phyloP scores from a whole-genome alignment of 2,888 invertebrate genomes.

The Trissolcus japonicus region DNA sequence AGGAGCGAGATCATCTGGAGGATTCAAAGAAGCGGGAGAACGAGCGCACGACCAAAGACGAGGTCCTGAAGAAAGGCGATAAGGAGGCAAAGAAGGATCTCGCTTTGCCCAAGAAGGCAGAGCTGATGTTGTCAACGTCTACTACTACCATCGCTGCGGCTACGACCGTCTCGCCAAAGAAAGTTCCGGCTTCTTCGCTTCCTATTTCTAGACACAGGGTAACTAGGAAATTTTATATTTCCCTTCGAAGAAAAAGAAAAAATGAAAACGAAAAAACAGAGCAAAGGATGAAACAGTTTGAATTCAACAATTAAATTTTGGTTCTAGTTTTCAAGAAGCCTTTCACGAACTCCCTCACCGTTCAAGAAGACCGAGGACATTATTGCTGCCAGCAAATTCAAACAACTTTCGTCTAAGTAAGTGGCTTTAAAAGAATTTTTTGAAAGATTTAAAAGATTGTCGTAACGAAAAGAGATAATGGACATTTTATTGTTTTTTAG shows the following conservation, averaged over 20 bases:
- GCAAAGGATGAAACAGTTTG: not conserved
- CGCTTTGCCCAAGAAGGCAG: conserved; percentile 64
- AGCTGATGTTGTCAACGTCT: conserved; percentile 39
- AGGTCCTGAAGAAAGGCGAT: conserved; percentile 66
- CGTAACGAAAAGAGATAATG: no score
- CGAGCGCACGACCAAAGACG: conserved; percentile 65
- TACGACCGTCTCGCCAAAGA: conserved; percentile 71
- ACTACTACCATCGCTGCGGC: not conserved
- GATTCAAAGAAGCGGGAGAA: conserved; percentile 59
- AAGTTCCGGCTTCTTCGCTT: conserved; percentile 65
- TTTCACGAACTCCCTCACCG: conserved; percentile 91
- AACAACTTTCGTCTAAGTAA: conserved; percentile 64
- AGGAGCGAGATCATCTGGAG: conserved; percentile 38
- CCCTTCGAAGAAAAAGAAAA: no score
- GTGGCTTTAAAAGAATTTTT: conserved; percentile 3
- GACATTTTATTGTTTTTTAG: conserved; percentile 54
- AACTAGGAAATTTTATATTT: conserved; percentile 2
- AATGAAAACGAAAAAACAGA: not conserved
- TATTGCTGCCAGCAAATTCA: conserved; percentile 69
- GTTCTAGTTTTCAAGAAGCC: conserved; percentile 82
- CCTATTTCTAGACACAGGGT: conserved; percentile 72
- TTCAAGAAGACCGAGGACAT: conserved; percentile 81
- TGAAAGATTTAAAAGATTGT: not conserved
- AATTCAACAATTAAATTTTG: conserved; percentile 4
- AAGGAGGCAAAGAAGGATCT: conserved; percentile 68